A percentile compares a stretch with the other conserved stretches of the same genome.
Evolutionary conservation across 2,113 vertebrate species (phyloP).

Genomic region (Tympanuchus pallidicinctus): DNA sequence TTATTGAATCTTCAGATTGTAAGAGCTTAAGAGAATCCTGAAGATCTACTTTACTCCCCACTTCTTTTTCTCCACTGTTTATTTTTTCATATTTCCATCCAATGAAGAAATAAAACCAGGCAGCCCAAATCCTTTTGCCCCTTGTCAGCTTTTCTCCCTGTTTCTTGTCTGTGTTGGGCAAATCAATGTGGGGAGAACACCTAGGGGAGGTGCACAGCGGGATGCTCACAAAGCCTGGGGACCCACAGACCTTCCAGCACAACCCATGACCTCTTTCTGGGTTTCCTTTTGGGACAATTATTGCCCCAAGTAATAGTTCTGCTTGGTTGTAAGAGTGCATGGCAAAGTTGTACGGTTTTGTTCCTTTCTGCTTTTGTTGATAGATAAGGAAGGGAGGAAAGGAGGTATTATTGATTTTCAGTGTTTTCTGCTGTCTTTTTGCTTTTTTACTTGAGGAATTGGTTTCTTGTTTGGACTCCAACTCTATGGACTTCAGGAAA

Average conservation of each 20-base stretch:
- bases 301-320: not conserved
- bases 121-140: not conserved
- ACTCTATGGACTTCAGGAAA: not conserved
- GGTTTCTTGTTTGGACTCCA: not conserved
- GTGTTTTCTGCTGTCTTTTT: not conserved
- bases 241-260: not conserved
- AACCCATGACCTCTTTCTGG: fast-evolving
- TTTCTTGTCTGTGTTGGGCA: not conserved
- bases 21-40: slow-evolving; percentile 17
- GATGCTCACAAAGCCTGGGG: not conserved
- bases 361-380: not conserved
- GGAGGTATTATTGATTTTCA: not conserved
- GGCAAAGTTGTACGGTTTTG: not conserved
- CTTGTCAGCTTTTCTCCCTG: not conserved
- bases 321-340: fast-evolving
- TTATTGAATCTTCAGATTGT: slow-evolving; percentile 31
- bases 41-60: not conserved
- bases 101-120: slow-evolving; percentile 17
- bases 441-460: not conserved
- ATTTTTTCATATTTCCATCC: slow-evolving; percentile 33
- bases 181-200: not conserved
- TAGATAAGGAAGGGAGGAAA: not conserved
- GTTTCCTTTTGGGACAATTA: not conserved
- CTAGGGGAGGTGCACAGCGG: not conserved
- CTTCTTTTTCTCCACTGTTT: slow-evolving; percentile 17